Base-by-base conservation (phyloP, 2,113 vertebrate genomes). In the Tachysurus fulvidraco region DNA sequence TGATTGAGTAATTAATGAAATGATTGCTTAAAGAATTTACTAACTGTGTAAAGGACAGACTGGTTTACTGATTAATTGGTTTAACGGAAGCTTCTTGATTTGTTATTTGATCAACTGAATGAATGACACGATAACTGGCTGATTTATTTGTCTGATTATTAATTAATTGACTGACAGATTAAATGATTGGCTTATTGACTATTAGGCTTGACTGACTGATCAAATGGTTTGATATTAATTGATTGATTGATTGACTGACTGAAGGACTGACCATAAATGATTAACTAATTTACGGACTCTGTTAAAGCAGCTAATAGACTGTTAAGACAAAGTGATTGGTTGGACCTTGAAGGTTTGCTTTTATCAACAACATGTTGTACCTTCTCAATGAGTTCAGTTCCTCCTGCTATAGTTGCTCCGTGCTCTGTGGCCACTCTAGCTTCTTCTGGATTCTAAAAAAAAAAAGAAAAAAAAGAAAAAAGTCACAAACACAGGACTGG, bases 341-440 rank as follows among this genome's bases (percentile, higher is more conserved):
- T 5, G 14, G 7, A 4, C 1, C 0, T 30, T 54, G 25, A 78
- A 17, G 28, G 19, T 59, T 80, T 55, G 46, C 14, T 17, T 59
- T 80, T 57, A 80, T 36, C 9, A 41, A 44, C 19, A 23, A 25
- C 19, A 60, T 14, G 60, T 74, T 13, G 86, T 94, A 99, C 98
- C 94, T 94, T 95, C 90, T 97, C 94, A 52, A 99, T 81, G 86
- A 99, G 95, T 88, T 96, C 95, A 10, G 86, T 16, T 88, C 97
- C 98, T 91, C 98, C 98, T 55, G 93, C 97, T 69, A 95, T 76
- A 0, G 88, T 85, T 0, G 97, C 97, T 89, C 98, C 97, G 2
- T 94, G 93, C 81, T 96, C 92, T 80, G 84, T 93, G 23, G 97
- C 98, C 59, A 93, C 84, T 90, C 93, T 91, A 86, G 93, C 95